A percentile compares a stretch with the other conserved stretches of the same genome.
Evolutionary conservation across 2,888 invertebrate species (phyloP).

Genomic region (Patella ulyssiponensis): DNA sequence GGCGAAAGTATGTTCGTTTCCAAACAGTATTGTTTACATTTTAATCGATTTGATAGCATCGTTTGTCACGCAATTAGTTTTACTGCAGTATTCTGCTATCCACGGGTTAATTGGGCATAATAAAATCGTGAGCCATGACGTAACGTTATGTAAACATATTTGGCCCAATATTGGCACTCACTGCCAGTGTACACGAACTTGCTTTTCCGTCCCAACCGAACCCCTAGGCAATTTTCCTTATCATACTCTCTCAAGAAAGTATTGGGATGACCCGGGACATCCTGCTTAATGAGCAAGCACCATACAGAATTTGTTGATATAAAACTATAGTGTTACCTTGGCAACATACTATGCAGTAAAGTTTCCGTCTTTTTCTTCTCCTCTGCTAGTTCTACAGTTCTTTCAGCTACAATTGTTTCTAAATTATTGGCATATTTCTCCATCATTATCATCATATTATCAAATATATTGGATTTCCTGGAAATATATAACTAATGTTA

Average conservation of each 20-base stretch:
- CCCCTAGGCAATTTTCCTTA: no score
- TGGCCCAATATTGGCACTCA: no score
- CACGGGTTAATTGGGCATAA: no score
- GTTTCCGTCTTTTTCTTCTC: conserved; percentile 98
- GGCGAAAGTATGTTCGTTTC: no score
- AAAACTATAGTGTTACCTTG: conserved; percentile 61
- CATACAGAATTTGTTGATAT: background rate
- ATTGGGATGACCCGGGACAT: background rate
- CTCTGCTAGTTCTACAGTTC: conserved; percentile 92
- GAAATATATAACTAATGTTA: conserved; percentile 16
- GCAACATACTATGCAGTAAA: conserved; percentile 76
- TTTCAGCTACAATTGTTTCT: conserved; percentile 92
- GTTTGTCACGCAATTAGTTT: no score
- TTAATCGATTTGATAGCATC: no score
- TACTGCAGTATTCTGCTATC: no score
- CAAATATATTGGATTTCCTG: conserved; percentile 84
- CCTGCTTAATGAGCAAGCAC: background rate
- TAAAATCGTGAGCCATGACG: no score
- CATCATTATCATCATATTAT: conserved; percentile 98
- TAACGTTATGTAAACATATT: no score
- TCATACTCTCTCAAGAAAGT: background rate
- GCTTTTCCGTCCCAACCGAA: no score
- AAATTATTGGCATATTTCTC: conserved; percentile 96
- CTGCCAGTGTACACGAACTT: no score
- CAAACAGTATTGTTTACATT: no score